phyloP scores from a whole-genome alignment of 1,140 invertebrate genomes.

The Lamellibrachia luymesi region DNA sequence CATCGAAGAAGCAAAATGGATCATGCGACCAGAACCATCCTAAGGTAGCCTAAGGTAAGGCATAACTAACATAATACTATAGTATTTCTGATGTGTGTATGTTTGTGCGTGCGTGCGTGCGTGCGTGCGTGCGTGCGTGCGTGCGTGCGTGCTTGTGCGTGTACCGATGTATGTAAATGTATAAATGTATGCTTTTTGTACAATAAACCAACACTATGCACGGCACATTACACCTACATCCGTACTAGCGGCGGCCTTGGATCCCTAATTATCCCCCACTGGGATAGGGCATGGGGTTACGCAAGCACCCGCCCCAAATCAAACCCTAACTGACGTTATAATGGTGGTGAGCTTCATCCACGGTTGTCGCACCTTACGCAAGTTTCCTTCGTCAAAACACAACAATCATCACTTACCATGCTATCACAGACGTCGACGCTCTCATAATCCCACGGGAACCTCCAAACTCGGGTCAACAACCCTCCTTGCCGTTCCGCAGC shows the following conservation, averaged over 20 bases:
- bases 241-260: background rate
- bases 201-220: background rate
- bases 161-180: background rate
- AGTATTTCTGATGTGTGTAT: background rate
- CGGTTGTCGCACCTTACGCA: background rate
- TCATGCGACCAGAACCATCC: no score
- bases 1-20: no score
- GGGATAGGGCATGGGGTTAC: background rate
- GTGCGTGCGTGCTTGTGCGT: background rate
- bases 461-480: background rate
- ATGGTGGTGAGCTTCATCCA: background rate
- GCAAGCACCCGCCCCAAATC: background rate
- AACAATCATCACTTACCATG: background rate
- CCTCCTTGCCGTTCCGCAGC: background rate
- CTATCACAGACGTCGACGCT: background rate
- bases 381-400: background rate
- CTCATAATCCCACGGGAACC: background rate
- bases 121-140: background rate
- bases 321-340: background rate
- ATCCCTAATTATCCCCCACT: background rate
- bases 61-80: no score
- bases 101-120: background rate
- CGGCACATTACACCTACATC: background rate
- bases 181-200: background rate
- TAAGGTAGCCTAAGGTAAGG: no score